Evolutionary conservation across 1,140 invertebrate species (phyloP).

Genomic region (Anastatus disparis): DNA sequence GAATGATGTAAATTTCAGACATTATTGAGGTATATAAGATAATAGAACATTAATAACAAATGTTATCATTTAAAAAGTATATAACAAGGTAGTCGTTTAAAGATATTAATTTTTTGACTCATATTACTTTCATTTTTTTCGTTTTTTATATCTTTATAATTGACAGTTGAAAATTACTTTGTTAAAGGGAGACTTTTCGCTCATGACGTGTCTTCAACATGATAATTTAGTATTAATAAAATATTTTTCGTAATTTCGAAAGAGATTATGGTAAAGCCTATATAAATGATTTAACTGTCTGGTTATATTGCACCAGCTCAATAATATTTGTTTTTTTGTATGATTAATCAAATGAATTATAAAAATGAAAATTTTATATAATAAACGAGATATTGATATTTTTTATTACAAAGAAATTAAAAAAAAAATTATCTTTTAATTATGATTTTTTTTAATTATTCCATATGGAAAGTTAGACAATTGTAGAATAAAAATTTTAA

Average conservation of each 20-base stretch:
- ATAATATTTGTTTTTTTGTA: too few relatives aligned
- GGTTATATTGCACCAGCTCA: background rate
- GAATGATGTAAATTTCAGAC: conserved; percentile 15
- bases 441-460: too few relatives aligned
- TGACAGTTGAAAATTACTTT: background rate
- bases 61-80: background rate
- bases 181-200: background rate
- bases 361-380: too few relatives aligned
- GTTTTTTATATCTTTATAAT: background rate
- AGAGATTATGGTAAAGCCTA: background rate
- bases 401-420: too few relatives aligned
- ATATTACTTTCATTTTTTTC: background rate
- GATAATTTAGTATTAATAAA: background rate
- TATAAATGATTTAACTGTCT: background rate
- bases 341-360: too few relatives aligned
- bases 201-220: background rate
- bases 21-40: conserved; percentile 18
- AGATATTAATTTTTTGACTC: background rate
- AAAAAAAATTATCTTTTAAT: too few relatives aligned
- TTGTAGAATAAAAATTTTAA: too few relatives aligned
- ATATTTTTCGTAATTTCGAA: background rate
- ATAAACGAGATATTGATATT: too few relatives aligned
- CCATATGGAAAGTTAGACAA: too few relatives aligned
- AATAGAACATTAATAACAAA: conserved; percentile 8
- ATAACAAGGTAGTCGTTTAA: background rate